These are phyloP conservation scores for Cyanistes caeruleus DNA, from an alignment of 2,113 vertebrate genomes.

Conservation along the genomic window DNA sequence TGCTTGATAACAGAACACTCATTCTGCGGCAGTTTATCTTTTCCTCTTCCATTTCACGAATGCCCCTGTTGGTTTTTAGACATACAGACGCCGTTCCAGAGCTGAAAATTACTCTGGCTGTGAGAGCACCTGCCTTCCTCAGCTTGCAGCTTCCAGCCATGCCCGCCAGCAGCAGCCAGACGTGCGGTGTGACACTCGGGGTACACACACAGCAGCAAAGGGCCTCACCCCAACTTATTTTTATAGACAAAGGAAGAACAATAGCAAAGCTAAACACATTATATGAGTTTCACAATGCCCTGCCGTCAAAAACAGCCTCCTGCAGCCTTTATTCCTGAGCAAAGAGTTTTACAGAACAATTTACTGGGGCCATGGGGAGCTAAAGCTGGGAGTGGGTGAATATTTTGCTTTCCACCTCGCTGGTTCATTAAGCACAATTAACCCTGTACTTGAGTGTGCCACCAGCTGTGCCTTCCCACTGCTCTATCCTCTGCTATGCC, in stretches of 20 bases:
- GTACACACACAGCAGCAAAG: background rate
- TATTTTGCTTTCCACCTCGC: slow-evolving; percentile 13
- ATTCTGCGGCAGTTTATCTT: background rate
- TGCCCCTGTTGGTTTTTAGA: background rate
- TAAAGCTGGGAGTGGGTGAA: background rate
- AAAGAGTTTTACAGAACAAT: slow-evolving; percentile 4
- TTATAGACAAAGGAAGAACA: background rate
- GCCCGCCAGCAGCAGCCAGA: background rate
- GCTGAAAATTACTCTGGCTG: background rate
- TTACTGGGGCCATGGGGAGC: background rate
- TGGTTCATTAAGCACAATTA: slow-evolving; percentile 40
- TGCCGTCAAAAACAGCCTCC: background rate
- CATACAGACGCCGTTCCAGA: background rate
- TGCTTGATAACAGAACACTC: fast-evolving
- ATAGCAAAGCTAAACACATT: background rate
- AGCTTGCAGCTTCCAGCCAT: background rate
- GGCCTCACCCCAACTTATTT: background rate
- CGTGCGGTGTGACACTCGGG: fast-evolving
- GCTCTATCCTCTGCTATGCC: background rate
- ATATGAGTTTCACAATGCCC: background rate
- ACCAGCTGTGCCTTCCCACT: background rate
- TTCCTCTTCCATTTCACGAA: background rate
- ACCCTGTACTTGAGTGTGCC: background rate
- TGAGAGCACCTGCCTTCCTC: background rate
- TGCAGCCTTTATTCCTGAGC: slow-evolving; percentile 2